Evolutionary conservation across 2,113 vertebrate species (phyloP), one percentile per base, ranked within the genome.

Genomic region (Heteronetta atricapilla): DNA sequence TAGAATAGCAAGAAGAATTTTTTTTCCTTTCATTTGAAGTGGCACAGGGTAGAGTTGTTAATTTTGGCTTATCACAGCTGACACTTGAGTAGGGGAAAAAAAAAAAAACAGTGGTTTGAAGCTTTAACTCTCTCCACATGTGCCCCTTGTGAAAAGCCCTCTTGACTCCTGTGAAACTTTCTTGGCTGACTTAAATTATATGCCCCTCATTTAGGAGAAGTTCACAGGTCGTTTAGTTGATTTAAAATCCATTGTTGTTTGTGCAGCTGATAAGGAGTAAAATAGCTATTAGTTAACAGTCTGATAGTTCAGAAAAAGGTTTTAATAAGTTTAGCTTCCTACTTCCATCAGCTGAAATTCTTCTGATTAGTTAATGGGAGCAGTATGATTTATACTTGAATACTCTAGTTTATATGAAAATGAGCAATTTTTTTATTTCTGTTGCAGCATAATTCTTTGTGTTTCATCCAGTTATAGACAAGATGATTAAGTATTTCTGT

Each of bases 11-110:
- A 93, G 90, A 92, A 92, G 58, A 83, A 14, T 0, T 12, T 77
- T 88, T 12, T 77, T 88, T 81, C 90, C 83, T 58, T 96, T 94
- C 93, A 94, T 94, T 90, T 96, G 93, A 96, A 97, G 94, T 90
- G 92, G 80, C 72, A 50, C 83, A 82, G 52, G 55, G 69, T 63
- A 84, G 77, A 89, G 95, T 82, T 96, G 95, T 97, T 97, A 96
- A 97, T 97, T 97, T 94, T 93, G 94, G 95, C 91, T 97, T 97
- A 97, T 96, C 96, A 73, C 93, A 94, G 81, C 95, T 93, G 94
- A 95, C 96, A 96, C 96, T 97, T 92, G 95, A 92, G 94, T 5
- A 1, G 38, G 28, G 82, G 64, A 55, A 5, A 5, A 7, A 13
- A 5, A 7, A 13, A 16, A 16, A 90, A 82, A 62, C 4, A 79